phyloP scores from a whole-genome alignment of 2,113 vertebrate species.

The Lepisosteus oculatus region DNA sequence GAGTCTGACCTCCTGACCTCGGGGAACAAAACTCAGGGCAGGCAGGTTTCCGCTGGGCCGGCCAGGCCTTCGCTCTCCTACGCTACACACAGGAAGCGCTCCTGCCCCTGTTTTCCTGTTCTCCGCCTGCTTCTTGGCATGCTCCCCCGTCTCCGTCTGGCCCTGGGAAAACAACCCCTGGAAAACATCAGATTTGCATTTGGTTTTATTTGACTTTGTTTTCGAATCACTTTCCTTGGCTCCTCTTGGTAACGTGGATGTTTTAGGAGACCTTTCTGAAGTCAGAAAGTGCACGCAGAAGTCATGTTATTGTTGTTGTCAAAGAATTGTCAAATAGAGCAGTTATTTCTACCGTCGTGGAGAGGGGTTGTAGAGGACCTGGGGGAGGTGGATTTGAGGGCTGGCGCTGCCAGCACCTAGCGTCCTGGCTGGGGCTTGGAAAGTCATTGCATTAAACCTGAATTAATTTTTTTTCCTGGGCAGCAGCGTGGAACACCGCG shows the following conservation, averaged over 20 bases:
- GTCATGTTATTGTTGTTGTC: too few species aligned
- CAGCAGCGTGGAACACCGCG: too few species aligned
- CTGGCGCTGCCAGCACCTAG: too few species aligned
- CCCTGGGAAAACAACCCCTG: conserved; percentile 3
- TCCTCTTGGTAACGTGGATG: neutral
- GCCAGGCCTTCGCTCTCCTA: conserved; percentile 17
- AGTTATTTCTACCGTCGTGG: too few species aligned
- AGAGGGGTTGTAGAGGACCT: too few species aligned
- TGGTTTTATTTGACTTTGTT: neutral
- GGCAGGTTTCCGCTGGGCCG: conserved; percentile 24
- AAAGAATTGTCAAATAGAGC: too few species aligned
- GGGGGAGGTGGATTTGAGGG: too few species aligned
- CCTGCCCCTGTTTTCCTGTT: conserved; percentile 33
- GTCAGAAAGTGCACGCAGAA: too few species aligned
- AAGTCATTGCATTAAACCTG: too few species aligned
- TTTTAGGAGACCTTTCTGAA: too few species aligned
- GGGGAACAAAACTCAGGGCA: conserved; percentile 11
- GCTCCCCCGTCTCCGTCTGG: neutral
- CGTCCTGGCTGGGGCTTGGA: too few species aligned
- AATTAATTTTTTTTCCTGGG: too few species aligned
- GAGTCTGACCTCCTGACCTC: conserved; percentile 49
- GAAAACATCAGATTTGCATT: neutral
- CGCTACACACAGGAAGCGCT: conserved; percentile 40
- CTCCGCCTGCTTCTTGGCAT: conserved; percentile 4
- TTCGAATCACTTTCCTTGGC: neutral